Evolutionary conservation across 2,113 vertebrate species (phyloP), one percentile per base, ranked within the genome.

Genomic region (Triplophysa rosa): DNA sequence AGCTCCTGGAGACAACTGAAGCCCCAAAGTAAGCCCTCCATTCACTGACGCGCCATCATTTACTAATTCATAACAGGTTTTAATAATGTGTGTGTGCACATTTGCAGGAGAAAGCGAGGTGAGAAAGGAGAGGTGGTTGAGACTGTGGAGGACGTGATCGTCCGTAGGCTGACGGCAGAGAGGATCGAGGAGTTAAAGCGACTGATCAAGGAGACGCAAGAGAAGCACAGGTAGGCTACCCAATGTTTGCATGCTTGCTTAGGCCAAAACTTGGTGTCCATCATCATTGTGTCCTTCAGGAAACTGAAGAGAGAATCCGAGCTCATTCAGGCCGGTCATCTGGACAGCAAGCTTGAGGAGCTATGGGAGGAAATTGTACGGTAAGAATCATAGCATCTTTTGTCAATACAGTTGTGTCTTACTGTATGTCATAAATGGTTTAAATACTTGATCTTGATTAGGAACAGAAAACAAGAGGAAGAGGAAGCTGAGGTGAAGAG

Each of bases 71-170:
- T 49, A 42, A 40, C 52, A 69, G n/a, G 33, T 19, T 8, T 42
- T 42, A 19, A 29, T 16, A 33, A 26, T 19, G 1, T 49, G 2
- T 79, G 2, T 80, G 65, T 21, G 33, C 79, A 97, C 78, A 1
- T 78, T 65, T 14, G 24, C 82, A 98, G 97, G 83, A 94, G 97
- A 80, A 98, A 99, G 87, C 94, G 97, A 8, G 97, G 96, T 9
- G 97, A 98, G 86, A 96, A 95, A 67, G 97, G 97, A 66, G 97
- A 98, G 86, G 95, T 97, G 86, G 96, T 98, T 21, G 97, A 98
- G 93, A 98, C 97, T 0, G 95, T 97, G 85, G 96, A 98, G 90
- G 97, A 99, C 80, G 95, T 99, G 83, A 99, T 99, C 79, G 97
- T 98, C 56, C 90, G 96, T 77, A 95, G 94, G 87, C 90, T 99